A percentile compares a stretch with the other conserved stretches of the same genome.
Conservation (phyloP, 2,113 vertebrate genomes). For the Scomber japonicus region DNA sequence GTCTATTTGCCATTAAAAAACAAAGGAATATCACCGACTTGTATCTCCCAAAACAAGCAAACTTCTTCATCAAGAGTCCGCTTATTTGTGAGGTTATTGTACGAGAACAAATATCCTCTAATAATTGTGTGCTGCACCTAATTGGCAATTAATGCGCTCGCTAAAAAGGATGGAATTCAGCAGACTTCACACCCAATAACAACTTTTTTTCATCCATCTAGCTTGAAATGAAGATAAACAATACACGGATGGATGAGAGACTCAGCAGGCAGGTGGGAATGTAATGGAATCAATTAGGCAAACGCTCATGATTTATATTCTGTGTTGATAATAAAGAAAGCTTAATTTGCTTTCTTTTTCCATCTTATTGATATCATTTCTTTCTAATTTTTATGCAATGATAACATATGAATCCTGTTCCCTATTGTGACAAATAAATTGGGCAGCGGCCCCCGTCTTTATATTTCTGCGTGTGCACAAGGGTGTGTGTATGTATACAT, state of each 20-base stretch:
- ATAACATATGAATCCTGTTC: slow-evolving; percentile 54
- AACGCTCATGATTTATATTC: slow-evolving; percentile 77
- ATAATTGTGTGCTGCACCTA: slow-evolving; percentile 51
- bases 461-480: background rate
- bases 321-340: slow-evolving; percentile 64
- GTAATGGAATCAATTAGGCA: slow-evolving; percentile 82
- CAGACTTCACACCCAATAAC: slow-evolving; percentile 62
- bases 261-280: slow-evolving; percentile 70
- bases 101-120: slow-evolving; percentile 51
- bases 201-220: slow-evolving; percentile 57
- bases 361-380: slow-evolving; percentile 58
- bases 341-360: slow-evolving; percentile 63
- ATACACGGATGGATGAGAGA: slow-evolving; percentile 63
- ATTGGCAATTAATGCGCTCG: slow-evolving; percentile 67
- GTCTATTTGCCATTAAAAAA: slow-evolving; percentile 53
- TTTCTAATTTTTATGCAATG: slow-evolving; percentile 63
- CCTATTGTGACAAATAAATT: slow-evolving; percentile 38
- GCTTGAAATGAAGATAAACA: slow-evolving; percentile 78
- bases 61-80: slow-evolving; percentile 33
- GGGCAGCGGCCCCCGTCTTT: background rate
- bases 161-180: slow-evolving; percentile 56
- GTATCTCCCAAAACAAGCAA: slow-evolving; percentile 34
- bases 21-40: slow-evolving; percentile 27
- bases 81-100: slow-evolving; percentile 40
- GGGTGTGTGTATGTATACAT: background rate